These are phyloP conservation scores for Heliconius cydno DNA, from an alignment of 2,888 invertebrate species.

Conservation along the genomic window DNA sequence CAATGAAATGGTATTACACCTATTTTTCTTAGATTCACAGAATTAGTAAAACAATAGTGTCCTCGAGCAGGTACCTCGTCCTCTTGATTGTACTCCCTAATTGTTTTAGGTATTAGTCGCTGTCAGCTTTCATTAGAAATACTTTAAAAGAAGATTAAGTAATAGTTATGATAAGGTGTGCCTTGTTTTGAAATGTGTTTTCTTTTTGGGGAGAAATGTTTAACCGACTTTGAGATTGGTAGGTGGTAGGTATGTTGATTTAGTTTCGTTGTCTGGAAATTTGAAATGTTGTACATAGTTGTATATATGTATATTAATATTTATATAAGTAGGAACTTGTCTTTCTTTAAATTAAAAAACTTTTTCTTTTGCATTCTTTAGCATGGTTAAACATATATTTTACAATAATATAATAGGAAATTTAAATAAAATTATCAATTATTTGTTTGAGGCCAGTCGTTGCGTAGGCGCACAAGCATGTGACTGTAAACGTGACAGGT, in stretches of 20 bases:
- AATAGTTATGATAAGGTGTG: conserved; percentile 14
- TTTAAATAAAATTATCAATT: too few relatives aligned
- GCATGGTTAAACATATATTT: too few relatives aligned
- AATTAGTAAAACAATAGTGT: conserved; percentile 25
- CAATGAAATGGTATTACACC: neutral
- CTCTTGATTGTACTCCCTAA: neutral
- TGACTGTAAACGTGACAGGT: too few relatives aligned
- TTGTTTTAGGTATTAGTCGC: conserved; percentile 26
- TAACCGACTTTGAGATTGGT: neutral
- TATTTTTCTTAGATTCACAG: conserved; percentile 19
- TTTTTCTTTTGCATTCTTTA: too few relatives aligned
- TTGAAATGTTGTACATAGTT: neutral
- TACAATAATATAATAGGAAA: too few relatives aligned
- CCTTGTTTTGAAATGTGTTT: conserved; percentile 4
- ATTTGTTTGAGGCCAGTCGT: too few relatives aligned
- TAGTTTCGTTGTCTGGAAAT: neutral
- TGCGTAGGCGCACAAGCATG: too few relatives aligned
- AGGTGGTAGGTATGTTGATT: neutral
- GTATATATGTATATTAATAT: too few relatives aligned
- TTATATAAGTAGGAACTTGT: too few relatives aligned
- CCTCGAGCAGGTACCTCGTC: conserved; percentile 22
- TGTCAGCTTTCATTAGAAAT: conserved; percentile 27
- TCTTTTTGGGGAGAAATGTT: neutral
- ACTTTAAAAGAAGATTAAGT: conserved; percentile 21
- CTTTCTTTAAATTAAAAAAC: too few relatives aligned